phyloP scores from a whole-genome alignment of 2,797 vertebrate species.

The Gorsachius magnificus region DNA sequence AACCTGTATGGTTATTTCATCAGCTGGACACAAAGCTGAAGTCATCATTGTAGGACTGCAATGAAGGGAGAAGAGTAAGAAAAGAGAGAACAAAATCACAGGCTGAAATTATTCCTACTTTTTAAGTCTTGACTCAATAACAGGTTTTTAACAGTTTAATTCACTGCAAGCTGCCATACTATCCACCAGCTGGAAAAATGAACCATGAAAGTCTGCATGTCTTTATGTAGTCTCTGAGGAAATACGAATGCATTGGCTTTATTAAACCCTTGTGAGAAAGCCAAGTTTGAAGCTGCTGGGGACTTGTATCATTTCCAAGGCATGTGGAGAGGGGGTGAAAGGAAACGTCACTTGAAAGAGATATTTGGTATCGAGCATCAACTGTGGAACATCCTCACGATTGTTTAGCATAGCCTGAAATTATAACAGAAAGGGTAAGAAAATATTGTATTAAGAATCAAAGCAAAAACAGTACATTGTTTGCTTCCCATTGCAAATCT shows the following conservation, averaged over 20 bases:
- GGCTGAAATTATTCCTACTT: not conserved
- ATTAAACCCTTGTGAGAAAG: constrained; percentile 88
- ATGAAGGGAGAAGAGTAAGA: not conserved
- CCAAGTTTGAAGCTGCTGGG: constrained; percentile 91
- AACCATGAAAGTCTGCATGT: not conserved
- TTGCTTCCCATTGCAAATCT: not conserved
- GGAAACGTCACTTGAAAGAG: constrained; percentile 97
- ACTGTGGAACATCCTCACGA: constrained; percentile 83
- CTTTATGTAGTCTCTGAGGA: not conserved
- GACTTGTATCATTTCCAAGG: constrained; percentile 91
- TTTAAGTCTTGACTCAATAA: not conserved
- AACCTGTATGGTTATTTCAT: not conserved
- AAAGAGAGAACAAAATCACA: not conserved
- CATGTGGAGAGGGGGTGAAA: constrained; percentile 86
- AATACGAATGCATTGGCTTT: not conserved
- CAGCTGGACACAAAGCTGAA: too few species aligned
- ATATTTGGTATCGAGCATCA: constrained; percentile 92
- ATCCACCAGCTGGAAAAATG: not conserved
- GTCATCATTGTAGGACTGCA: not conserved
- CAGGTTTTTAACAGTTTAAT: not conserved
- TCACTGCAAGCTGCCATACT: not conserved
- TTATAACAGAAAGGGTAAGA: constrained; percentile 20
- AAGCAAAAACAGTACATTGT: not conserved
- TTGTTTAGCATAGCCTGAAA: constrained; percentile 86
- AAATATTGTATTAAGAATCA: not conserved